These are phyloP conservation scores for Tinamus guttatus DNA, from an alignment of 2,113 vertebrate species.

Conservation along the genomic window DNA sequence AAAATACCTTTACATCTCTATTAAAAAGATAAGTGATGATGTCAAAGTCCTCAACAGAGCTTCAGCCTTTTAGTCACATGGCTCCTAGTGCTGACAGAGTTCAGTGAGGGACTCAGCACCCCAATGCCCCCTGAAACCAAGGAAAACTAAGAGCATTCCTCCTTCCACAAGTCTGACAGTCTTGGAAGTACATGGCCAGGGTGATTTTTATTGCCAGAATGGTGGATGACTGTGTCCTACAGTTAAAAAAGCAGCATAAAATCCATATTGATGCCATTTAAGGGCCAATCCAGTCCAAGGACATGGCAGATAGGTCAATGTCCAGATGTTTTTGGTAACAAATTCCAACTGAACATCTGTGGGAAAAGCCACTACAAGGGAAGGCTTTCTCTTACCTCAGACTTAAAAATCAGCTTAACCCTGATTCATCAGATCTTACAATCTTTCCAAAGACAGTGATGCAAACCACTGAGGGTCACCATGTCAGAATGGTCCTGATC, in stretches of 20 bases:
- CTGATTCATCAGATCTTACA: background rate
- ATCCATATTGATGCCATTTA: background rate
- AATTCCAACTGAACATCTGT: background rate
- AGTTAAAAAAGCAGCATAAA: background rate
- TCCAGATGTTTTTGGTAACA: background rate
- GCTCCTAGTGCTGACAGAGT: background rate
- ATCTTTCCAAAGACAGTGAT: background rate
- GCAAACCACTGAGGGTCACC: background rate
- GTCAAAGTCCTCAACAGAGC: background rate
- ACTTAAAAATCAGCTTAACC: background rate
- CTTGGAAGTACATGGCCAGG: background rate
- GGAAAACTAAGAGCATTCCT: background rate
- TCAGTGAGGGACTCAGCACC: background rate
- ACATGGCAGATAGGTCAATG: background rate
- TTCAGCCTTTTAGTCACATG: background rate
- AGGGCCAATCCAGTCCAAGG: fast-evolving
- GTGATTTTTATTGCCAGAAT: background rate
- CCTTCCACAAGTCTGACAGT: background rate
- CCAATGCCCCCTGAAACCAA: background rate
- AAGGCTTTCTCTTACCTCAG: background rate
- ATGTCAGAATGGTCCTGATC: background rate
- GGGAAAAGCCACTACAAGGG: background rate
- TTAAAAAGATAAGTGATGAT: background rate
- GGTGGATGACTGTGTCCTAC: background rate
- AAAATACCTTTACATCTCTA: background rate